Base-by-base conservation (phyloP, 2,113 vertebrate species). In the Marcusenius ussheri region DNA sequence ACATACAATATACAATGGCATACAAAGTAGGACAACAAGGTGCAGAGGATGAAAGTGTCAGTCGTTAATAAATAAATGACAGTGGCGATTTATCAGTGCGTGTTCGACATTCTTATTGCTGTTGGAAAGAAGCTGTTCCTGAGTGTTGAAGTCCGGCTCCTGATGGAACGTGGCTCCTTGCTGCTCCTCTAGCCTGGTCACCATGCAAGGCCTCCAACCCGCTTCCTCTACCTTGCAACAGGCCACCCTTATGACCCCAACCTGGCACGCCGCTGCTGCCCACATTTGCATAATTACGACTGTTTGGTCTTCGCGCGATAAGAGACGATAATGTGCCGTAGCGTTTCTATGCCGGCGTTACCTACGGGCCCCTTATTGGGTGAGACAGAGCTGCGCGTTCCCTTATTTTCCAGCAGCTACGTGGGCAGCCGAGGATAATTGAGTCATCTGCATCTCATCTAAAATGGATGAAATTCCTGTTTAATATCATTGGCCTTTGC, bases 401-500 rank as follows among this genome's bases (percentile, higher is more conserved):
- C 91, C 95, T 94, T 92, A 93, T 94, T 93, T 93, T 89, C 92
- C 92, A 91, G 91, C 88, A 31, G 1, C 93, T 89, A 86, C 31
- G 0, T 83, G 93, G 94, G 94, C 93, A 95, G 80, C 93, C 94
- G 89, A 90, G 92, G 94, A 94, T 95, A 96, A 96, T 96, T 95
- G 94, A 95, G 93, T 95, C 95, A 94, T 95, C 94, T 94, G 91
- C 93, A 94, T 94, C 93, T 95, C 95, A 93, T 93, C 77, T 91
- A 93, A 95, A 96, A 95, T 94, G 93, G 94, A 96, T 94, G 94
- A 94, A 95, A 94, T 92, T 91, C 92, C 88, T 91, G 47, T 21
- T 92, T 94, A 85, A 94, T 94, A 6, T 94, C 19, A 17, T 93
- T 91, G 89, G 86, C 91, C 91, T 92, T 3, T 21, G 77, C 45